Evolutionary conservation across 2,113 vertebrate genomes (phyloP), one percentile per base, ranked within the genome.

Genomic region (Lates calcarifer): DNA sequence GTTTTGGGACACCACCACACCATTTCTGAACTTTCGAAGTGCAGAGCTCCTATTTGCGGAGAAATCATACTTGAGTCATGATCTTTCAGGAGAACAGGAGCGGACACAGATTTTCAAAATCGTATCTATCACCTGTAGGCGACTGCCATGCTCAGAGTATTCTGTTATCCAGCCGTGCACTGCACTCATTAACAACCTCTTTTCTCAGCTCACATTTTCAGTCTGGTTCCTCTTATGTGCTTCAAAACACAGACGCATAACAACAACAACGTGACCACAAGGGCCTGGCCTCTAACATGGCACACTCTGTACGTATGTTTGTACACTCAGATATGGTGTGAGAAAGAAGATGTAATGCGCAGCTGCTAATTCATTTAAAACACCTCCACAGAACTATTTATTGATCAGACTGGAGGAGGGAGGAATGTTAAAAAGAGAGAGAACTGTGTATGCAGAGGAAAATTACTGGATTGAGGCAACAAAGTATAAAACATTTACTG

Each of bases 371-470:
- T 86, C 79, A 88, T 90, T 86, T 84, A 86, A 88, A 87, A 55
- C 77, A 74, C 77, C 86, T 85, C 75, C 60, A 56, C 83, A 86
- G 80, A 90, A 87, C 64, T 79, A 89, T 92, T 90, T 86, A 93
- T 89, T 91, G 90, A 92, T 93, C 85, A 82, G 81, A 77, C 79
- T 26, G 87, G 77, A 84, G 87, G 76, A 74, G 79, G 72, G n/a
- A 63, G 47, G 60, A 70, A 66, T 63, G 78, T 65, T 61, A 69
- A 87, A 89, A 67, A 82, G 63, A 68, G 67, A 11, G 55, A 77
- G 67, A 47, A 69, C 22, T 77, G 17, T 39, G 43, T 41, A 56
- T 45, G 58, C 33, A 51, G 26, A 6, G 15, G 63, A 56, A 79
- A 85, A 76, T 39, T 6, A 14, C 58, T 0, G 20, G 39, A 58